A percentile compares a stretch with the other conserved stretches of the same genome.
phyloP scores from a whole-genome alignment of 2,888 invertebrate species.

The Halictus quadricinctus region DNA sequence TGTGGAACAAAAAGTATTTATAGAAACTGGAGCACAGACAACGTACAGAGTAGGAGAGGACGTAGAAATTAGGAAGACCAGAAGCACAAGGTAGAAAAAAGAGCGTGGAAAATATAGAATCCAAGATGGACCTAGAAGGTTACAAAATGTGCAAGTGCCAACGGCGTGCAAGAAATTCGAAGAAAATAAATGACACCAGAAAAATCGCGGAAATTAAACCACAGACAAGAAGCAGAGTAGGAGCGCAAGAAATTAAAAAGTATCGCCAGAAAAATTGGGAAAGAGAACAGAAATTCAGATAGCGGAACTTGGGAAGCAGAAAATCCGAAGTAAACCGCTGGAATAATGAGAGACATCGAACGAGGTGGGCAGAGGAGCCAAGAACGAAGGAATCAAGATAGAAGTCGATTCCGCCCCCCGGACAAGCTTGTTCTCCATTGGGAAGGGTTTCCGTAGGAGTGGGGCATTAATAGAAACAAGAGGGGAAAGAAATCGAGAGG shows the following conservation, averaged over 20 bases:
- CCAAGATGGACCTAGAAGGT: no score
- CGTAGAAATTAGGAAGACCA: no score
- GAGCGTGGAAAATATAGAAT: no score
- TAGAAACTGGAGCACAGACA: not conserved
- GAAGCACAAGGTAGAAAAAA: no score
- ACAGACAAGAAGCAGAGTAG: no score
- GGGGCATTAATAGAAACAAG: conserved; percentile 3
- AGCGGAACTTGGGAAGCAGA: not conserved
- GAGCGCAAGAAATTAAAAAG: not conserved
- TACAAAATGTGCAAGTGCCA: no score
- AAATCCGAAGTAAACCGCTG: not conserved
- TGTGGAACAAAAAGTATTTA: not conserved
- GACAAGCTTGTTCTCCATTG: not conserved
- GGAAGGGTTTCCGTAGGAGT: not conserved
- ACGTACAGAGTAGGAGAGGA: no score
- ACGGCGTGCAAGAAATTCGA: no score
- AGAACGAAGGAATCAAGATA: not conserved
- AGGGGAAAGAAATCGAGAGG: not conserved
- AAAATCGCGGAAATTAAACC: no score
- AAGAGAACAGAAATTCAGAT: not conserved
- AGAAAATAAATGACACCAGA: no score
- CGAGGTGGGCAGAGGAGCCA: not conserved
- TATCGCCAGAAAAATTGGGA: not conserved
- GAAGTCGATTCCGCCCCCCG: not conserved
- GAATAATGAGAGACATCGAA: not conserved